Evolutionary conservation across 1,140 invertebrate species (phyloP), one percentile per base, ranked within the genome.

Genomic region (Drosophila lacteicornis): DNA sequence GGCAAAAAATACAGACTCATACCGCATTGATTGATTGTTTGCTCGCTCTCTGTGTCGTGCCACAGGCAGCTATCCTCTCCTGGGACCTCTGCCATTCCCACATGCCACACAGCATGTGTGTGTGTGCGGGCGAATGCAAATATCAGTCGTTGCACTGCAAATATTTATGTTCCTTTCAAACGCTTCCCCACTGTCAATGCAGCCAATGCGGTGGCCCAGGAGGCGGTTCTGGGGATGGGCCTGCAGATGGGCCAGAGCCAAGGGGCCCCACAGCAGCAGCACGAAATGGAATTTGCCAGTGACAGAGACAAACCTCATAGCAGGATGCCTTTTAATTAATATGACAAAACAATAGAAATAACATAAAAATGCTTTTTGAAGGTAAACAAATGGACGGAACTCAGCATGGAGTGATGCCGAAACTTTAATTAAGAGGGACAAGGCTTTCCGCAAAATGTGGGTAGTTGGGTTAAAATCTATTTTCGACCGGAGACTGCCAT

Each of bases 11-110:
- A 85, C 73, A 61, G 47, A 68, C 62, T 79, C 50, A 69, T 84
- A 73, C 70, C 76, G 50, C 56, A 87, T 75, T 87, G 83, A 86
- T 87, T 87, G 83, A 87, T 87, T 86, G 82, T 78, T 74, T 70
- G 61, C 42, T 50, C 57, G 42, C 47, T 61, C 40, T 49, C 49
- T 68, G 53, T 71, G 67, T 59, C 67, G 57, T 73, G 66, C 49
- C 74, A 36, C 63, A 77, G 69, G 56, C 75, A 76, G 74, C 33
- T 40, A 27, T 36, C 22, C 50, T 27, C 40, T 43, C 30, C 2
- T 8, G 47, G 40, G 49, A 43, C 40, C 46, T 25, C 40, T 38
- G 70, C 27, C 62, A 40, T 22, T 15, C 69, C 60, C 60, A 30
- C 46, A 7, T 11, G 40, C 17, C 46, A 25, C 62, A 68, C 47